Conservation (phyloP, 2,888 invertebrate genomes). For the Eristalis pertinax region DNA sequence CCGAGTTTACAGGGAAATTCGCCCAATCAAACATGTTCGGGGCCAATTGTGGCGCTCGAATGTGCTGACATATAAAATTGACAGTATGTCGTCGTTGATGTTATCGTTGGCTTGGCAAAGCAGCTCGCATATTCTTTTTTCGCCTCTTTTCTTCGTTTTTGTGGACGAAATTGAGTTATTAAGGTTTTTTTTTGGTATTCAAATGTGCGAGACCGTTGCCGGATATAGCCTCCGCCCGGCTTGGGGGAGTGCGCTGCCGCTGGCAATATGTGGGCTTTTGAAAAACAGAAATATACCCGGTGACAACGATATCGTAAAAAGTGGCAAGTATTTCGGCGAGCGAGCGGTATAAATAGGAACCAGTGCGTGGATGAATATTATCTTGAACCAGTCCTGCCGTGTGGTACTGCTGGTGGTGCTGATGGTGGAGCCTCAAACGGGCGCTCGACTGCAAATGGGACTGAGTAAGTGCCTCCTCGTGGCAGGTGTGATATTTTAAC, state of each 20-base stretch:
- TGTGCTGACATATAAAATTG: constrained; percentile 40
- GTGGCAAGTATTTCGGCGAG: not conserved
- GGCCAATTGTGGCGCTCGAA: constrained; percentile 26
- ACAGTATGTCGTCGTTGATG: not conserved
- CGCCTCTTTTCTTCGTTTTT: no score
- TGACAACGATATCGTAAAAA: not conserved
- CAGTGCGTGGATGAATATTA: not conserved
- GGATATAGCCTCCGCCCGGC: not conserved
- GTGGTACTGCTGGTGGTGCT: not conserved
- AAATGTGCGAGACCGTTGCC: not conserved
- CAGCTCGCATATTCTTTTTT: not conserved
- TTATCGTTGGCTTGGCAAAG: not conserved
- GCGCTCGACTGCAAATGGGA: not conserved
- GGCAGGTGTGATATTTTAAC: no score
- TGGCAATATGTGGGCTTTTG: not conserved
- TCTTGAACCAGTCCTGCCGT: not conserved
- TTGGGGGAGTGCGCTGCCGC: not conserved
- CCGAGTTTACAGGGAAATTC: constrained; percentile 35
- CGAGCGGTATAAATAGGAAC: not conserved
- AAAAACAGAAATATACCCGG: not conserved
- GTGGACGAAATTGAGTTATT: not conserved
- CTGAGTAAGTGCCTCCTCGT: not conserved
- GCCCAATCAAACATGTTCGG: constrained; percentile 29
- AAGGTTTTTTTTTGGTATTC: not conserved
- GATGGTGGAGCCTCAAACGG: no score